Evolutionary conservation across 2,113 vertebrate species (phyloP), one percentile per base, ranked within the genome.

Genomic region (Rattus norvegicus): DNA sequence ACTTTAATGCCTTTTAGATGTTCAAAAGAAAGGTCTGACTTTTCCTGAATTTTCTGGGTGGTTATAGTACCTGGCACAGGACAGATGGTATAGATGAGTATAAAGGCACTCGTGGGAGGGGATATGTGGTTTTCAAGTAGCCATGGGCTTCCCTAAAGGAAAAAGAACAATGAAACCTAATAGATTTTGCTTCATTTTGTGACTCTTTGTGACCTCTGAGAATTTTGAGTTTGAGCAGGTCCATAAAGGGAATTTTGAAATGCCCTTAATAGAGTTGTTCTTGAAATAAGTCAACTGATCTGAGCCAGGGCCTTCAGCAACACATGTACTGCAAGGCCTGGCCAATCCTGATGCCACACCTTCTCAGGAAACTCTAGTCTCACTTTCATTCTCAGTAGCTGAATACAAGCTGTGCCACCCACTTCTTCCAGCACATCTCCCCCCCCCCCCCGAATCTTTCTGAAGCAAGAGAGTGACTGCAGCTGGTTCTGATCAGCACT

Each of bases 171-270:
- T 69, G 43, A 87, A 95, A 93, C 83, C 67, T 92, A 92, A 92
- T 54, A 95, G 92, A 63, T 67, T 88, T 43, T 81, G 63, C 75
- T 94, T 95, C 59, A 65, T 93, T 96, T 94, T 92, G 79, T 75
- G 88, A 90, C 87, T 76, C 61, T 49, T 61, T 89, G 61, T 52
- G 54, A 85, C 88, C 93, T 92, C 54, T 16, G 86, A 97, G 94
- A 83, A 89, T 97, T 95, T 69, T 77, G 88, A 92, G 73, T 56
- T 93, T 61, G 36, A 61, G 54, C 67, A 94, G n/a, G 54, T 63
- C n/a, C 67, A 83, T 97, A 92, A 97, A 95, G 95, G 90, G 95
- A 96, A 95, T 94, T 92, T 97, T 61, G 36, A 85, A 93, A 97
- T 87, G 47, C 84, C 90, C 88, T 92, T 92, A 91, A 94, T 93